Conservation (phyloP, 2,888 invertebrate genomes). For the Heliconius cydno region DNA sequence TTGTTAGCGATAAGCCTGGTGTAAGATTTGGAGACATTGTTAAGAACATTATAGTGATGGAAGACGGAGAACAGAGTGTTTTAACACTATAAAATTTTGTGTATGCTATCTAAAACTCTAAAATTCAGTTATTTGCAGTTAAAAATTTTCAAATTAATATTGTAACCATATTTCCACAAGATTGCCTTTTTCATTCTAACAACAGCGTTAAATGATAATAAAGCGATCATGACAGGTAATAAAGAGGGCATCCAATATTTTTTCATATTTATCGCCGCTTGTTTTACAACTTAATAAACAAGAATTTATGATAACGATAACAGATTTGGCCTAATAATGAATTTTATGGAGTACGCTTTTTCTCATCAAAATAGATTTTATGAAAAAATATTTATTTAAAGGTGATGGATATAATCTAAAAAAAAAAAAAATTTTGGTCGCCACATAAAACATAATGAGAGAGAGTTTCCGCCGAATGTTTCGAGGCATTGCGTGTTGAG, state of each 20-base stretch:
- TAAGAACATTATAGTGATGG: not conserved
- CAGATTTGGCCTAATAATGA: constrained; percentile 30
- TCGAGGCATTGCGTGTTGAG: too few species aligned
- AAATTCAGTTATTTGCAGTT: not conserved
- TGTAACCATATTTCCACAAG: constrained; percentile 33
- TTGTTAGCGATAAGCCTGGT: too few species aligned
- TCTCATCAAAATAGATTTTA: not conserved
- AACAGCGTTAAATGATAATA: constrained; percentile 77
- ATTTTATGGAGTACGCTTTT: constrained; percentile 22
- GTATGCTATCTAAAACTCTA: not conserved
- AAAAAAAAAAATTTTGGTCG: too few species aligned
- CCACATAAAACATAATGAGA: too few species aligned
- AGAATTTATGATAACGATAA: constrained; percentile 30
- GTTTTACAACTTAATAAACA: constrained; percentile 74
- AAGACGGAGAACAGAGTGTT: not conserved
- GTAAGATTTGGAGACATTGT: not conserved
- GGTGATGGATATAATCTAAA: too few species aligned
- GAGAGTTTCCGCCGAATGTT: too few species aligned
- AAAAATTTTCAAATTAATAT: not conserved
- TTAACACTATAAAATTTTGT: not conserved
- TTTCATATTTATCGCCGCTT: constrained; percentile 80
- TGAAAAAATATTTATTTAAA: not conserved
- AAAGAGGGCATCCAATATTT: constrained; percentile 73
- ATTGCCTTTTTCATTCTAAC: constrained; percentile 75
- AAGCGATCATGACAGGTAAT: constrained; percentile 76